Conservation (phyloP, 2,888 invertebrate species). For the Heliconius sara region DNA sequence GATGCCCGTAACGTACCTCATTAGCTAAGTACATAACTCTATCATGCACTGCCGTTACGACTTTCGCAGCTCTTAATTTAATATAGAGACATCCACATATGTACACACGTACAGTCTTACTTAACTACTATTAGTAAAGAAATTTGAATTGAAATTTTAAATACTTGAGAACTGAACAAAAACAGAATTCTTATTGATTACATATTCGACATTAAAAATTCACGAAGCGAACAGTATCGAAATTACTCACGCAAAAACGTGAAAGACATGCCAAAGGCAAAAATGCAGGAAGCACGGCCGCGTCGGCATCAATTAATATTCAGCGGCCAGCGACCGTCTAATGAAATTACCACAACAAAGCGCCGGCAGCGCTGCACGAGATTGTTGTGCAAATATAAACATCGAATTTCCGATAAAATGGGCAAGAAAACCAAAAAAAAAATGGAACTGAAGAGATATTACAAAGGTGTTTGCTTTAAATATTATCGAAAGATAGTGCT, state of each 20-base stretch:
- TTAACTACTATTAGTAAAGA: not conserved
- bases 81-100: not conserved
- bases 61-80: conserved; percentile 28
- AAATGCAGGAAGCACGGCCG: conserved; percentile 57
- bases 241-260: conserved; percentile 30
- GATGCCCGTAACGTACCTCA: conserved; percentile 45
- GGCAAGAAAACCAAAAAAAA: conserved; percentile 47
- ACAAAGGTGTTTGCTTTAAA: conserved; percentile 42
- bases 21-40: conserved; percentile 38
- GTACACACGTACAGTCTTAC: not conserved
- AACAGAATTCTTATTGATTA: not conserved
- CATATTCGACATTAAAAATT: conserved; percentile 16
- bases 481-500: conserved; percentile 36
- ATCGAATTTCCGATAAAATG: conserved; percentile 73
- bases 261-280: conserved; percentile 52
- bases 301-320: conserved; percentile 71
- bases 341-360: conserved; percentile 82
- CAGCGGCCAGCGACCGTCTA: conserved; percentile 70
- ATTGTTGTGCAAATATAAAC: conserved; percentile 79
- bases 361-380: conserved; percentile 61
- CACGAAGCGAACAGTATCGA: conserved; percentile 24
- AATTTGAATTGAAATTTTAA: not conserved
- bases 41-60: conserved; percentile 33
- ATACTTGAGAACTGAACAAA: not conserved
- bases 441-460: conserved; percentile 42